Percentiles rank a stretch among this genome's conserved stretches.
Conservation (phyloP, 2,797 vertebrate genomes). For the Petrocephalus schoutedeni region DNA sequence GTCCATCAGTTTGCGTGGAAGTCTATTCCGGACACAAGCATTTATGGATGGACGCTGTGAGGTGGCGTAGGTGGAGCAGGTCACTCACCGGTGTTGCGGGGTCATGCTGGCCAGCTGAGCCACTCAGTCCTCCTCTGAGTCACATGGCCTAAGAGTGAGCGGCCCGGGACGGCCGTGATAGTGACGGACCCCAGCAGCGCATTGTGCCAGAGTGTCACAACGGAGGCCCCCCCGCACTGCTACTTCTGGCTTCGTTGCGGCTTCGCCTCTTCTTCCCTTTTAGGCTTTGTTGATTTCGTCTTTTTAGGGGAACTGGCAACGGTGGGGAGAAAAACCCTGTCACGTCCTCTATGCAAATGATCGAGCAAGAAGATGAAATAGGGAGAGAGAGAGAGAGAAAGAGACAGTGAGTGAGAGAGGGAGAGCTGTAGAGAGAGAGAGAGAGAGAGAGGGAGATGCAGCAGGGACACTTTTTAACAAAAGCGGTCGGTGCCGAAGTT, state of each 20-base stretch:
- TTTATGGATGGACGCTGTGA: background rate
- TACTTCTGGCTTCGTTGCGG: slow-evolving; percentile 19
- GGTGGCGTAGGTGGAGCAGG: background rate
- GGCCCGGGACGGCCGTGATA: background rate
- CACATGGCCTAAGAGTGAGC: background rate
- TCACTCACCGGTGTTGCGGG: slow-evolving; percentile 17
- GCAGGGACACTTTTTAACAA: slow-evolving; percentile 51
- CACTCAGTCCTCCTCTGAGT: slow-evolving; percentile 13
- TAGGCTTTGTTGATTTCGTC: slow-evolving; percentile 34
- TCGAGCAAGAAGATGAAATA: slow-evolving; percentile 34
- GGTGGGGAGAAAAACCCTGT: slow-evolving; percentile 45
- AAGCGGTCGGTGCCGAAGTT: slow-evolving; percentile 53
- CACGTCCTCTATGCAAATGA: slow-evolving; percentile 68
- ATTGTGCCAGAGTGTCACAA: slow-evolving; percentile 18
- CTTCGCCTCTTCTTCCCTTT: slow-evolving; percentile 36
- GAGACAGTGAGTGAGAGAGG: slow-evolving; percentile 39
- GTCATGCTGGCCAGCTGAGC: background rate
- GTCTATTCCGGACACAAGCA: background rate
- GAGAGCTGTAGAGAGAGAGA: slow-evolving; percentile 35
- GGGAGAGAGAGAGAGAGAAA: slow-evolving; percentile 46
- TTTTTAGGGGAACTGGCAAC: slow-evolving; percentile 47
- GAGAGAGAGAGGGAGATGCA: slow-evolving; percentile 27
- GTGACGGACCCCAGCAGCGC: background rate
- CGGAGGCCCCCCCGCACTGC: slow-evolving; percentile 26
- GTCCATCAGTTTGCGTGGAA: background rate